Base-by-base conservation (phyloP, 2,888 invertebrate genomes). In the Linnaemya vulpina region DNA sequence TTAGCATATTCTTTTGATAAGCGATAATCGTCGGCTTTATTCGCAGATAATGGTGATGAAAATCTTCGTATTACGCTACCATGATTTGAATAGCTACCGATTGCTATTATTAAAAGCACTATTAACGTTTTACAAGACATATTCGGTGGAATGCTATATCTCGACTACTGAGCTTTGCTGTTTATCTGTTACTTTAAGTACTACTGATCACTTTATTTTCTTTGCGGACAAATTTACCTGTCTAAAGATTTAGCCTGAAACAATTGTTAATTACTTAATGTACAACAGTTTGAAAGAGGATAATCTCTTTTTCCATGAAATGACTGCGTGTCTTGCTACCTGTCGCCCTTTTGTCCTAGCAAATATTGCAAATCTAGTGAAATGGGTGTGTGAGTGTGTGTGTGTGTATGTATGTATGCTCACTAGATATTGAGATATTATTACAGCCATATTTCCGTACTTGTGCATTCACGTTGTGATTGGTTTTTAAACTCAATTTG, bases 91-190 rank as follows among this genome's bases (percentile, higher is more conserved):
- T 20, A 55, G 20, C 62, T 68, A 13, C 11, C 20, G 2, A 20
- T 20, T 22, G 25, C 10, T 58, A 81, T 70, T 74, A 81, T 51
- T 3, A 77, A 11, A 4, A 81, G 68, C 10, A 74, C 40, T 3
- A 62, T 51, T 17, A 51, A 30, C 13, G 35, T 40, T 8, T 11
- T 46, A 3, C 17, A 63, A 13, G 15, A 68, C 84, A 84, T 81
- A 58, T 10, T 49, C 10, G 20, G 8, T 38, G 11, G 55, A 73
- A 49, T 74, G 51, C 35, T 11, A 74, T 77, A 74, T 58, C 53
- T 49, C 38, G 35, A 84, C 81, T 84, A 68, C 30, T 58, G 53
- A 63, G 25, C 8, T 49, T 84, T 73, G 4, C 25, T n/a, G 1
- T 13, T 38, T 22, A 43, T 46, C n/a, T 43, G 7, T 1, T 62